These are phyloP conservation scores for Mixornis gularis DNA, from an alignment of 2,113 vertebrate genomes.

Conservation along the genomic window DNA sequence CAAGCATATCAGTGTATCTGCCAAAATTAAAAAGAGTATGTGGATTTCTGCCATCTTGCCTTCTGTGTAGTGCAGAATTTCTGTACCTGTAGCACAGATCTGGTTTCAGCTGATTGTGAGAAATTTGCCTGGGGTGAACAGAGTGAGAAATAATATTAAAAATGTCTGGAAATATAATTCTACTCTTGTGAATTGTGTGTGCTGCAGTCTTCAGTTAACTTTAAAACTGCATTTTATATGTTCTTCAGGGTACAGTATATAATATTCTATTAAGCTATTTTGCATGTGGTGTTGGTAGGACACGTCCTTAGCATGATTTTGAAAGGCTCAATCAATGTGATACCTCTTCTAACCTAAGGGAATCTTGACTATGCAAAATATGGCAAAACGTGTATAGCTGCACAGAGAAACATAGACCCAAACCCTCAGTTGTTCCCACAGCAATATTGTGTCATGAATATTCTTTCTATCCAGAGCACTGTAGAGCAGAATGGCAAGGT, in stretches of 20 bases:
- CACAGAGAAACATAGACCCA: rapidly evolving
- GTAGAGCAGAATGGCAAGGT: background rate
- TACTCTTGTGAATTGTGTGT: background rate
- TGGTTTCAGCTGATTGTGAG: background rate
- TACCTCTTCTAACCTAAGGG: background rate
- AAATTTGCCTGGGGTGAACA: background rate
- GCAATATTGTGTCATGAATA: background rate
- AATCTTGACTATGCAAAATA: background rate
- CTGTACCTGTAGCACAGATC: background rate
- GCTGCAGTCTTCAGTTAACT: background rate
- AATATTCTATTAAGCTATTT: background rate
- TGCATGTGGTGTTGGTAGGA: background rate
- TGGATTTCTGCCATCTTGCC: background rate
- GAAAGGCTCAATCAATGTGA: background rate
- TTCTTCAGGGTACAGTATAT: background rate
- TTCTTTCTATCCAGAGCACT: background rate
- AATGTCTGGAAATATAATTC: constrained; percentile 9
- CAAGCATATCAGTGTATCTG: background rate
- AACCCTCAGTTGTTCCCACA: background rate
- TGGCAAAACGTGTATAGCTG: background rate
- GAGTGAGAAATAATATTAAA: background rate
- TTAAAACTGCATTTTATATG: background rate
- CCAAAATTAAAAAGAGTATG: background rate
- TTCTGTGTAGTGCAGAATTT: background rate
- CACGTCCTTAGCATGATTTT: background rate